phyloP scores from a whole-genome alignment of 2,113 vertebrate species.

The Pelecanus crispus region DNA sequence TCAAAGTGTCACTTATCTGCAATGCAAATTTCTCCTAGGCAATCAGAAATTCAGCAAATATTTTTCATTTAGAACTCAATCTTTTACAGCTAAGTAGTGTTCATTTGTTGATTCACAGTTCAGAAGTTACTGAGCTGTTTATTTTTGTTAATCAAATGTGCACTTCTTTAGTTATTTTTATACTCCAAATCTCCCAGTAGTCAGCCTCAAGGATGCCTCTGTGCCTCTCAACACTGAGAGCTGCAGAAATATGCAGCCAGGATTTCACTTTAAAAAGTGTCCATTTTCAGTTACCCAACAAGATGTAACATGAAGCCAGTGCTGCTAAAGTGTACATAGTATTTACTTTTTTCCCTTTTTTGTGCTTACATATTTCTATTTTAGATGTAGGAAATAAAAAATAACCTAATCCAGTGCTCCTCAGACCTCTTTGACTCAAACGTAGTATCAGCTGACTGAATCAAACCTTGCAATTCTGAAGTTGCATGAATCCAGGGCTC shows the following conservation, averaged over 20 bases:
- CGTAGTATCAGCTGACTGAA: background rate
- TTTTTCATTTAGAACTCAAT: conserved; percentile 9
- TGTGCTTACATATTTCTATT: background rate
- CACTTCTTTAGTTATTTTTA: conserved; percentile 6
- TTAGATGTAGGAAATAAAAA: background rate
- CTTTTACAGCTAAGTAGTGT: conserved; percentile 4
- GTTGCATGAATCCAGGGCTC: background rate
- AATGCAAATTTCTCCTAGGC: conserved; percentile 44
- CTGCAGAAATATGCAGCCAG: background rate
- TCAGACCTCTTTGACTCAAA: background rate
- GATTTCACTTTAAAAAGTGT: background rate
- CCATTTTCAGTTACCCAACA: background rate
- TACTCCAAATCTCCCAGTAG: background rate
- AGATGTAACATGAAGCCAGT: background rate
- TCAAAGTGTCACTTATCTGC: conserved; percentile 39
- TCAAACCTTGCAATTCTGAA: background rate
- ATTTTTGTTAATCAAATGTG: conserved; percentile 22
- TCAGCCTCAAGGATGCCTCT: background rate
- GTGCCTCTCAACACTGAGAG: background rate
- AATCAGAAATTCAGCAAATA: conserved; percentile 43
- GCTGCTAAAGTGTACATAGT: background rate
- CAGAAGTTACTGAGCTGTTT: conserved; percentile 35
- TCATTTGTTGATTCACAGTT: conserved; percentile 47
- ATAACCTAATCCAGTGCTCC: background rate
- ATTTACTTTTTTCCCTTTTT: background rate